Percentiles rank a stretch among this genome's conserved stretches.
These are phyloP conservation scores for Melanophora roralis DNA, from an alignment of 2,888 invertebrate species.

Conservation along the genomic window DNA sequence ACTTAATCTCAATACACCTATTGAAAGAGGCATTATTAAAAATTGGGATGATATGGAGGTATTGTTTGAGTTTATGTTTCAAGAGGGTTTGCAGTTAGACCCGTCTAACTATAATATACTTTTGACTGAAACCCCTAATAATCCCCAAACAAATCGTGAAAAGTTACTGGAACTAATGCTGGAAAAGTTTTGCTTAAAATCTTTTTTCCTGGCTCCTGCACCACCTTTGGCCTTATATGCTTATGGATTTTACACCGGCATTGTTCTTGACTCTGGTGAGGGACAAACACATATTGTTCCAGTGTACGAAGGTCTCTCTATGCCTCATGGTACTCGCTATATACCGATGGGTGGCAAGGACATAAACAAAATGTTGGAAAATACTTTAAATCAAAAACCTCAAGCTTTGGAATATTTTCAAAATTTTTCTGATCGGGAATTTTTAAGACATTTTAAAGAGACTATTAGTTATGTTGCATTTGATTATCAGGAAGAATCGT, in stretches of 20 bases:
- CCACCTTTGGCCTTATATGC: conserved; percentile 31
- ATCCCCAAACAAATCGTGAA: conserved; percentile 15
- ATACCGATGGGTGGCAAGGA: conserved; percentile 30
- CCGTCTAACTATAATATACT: neutral
- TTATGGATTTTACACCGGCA: conserved; percentile 24
- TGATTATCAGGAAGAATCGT: neutral
- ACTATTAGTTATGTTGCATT: conserved; percentile 7
- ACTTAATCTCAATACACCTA: conserved; percentile 20
- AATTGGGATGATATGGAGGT: conserved; percentile 42
- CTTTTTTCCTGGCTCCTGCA: conserved; percentile 14
- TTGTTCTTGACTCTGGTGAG: conserved; percentile 31
- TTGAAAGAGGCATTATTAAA: conserved; percentile 31
- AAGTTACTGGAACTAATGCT: conserved; percentile 31
- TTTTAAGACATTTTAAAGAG: conserved; percentile 23
- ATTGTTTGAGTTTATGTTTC: conserved; percentile 25
- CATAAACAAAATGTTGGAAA: conserved; percentile 10
- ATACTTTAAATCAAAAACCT: neutral
- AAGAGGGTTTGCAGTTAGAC: neutral
- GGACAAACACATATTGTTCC: conserved; percentile 41
- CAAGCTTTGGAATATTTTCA: neutral
- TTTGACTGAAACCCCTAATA: conserved; percentile 9
- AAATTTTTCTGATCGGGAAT: neutral
- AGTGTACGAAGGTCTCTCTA: conserved; percentile 17
- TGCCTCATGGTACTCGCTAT: neutral
- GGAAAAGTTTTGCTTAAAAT: conserved; percentile 20